phyloP scores from a whole-genome alignment of 2,113 vertebrate species.

The Daphoenositta chrysoptera region DNA sequence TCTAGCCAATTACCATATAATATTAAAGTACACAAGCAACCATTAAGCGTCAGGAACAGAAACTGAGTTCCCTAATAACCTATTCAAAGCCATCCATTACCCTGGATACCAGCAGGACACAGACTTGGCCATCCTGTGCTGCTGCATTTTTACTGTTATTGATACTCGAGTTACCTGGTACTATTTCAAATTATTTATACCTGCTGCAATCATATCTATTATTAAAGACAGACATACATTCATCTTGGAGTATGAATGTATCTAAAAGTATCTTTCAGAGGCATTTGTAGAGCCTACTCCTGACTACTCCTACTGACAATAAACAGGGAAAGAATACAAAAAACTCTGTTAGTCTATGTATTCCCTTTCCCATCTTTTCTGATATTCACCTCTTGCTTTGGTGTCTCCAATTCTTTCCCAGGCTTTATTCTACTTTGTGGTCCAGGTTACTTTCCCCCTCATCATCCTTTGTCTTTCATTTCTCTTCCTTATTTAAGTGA shows the following conservation, averaged over 20 bases:
- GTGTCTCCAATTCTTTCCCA: not conserved
- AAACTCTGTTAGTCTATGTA: not conserved
- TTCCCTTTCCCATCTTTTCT: not conserved
- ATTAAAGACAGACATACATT: conserved; percentile 7
- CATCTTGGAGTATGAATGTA: not conserved
- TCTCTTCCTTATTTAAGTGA: not conserved
- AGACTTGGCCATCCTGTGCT: conserved; percentile 21
- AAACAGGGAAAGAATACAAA: not conserved
- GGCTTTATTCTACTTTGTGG: not conserved
- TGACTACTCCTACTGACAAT: not conserved
- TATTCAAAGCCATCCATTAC: conserved; percentile 19
- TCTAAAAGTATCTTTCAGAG: not conserved
- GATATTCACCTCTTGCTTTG: not conserved
- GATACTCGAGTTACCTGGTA: conserved; percentile 22
- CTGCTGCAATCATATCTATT: not conserved
- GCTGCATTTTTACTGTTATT: conserved; percentile 47
- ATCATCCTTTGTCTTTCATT: not conserved
- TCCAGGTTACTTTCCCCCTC: not conserved
- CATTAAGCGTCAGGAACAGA: not conserved
- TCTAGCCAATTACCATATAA: not conserved
- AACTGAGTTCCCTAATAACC: conserved; percentile 18
- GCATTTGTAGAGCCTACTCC: not conserved
- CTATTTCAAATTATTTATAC: conserved; percentile 5
- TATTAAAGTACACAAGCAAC: not conserved
- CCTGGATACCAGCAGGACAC: not conserved